phyloP scores from a whole-genome alignment of 2,113 vertebrate genomes.

The Corydoras maculifer region DNA sequence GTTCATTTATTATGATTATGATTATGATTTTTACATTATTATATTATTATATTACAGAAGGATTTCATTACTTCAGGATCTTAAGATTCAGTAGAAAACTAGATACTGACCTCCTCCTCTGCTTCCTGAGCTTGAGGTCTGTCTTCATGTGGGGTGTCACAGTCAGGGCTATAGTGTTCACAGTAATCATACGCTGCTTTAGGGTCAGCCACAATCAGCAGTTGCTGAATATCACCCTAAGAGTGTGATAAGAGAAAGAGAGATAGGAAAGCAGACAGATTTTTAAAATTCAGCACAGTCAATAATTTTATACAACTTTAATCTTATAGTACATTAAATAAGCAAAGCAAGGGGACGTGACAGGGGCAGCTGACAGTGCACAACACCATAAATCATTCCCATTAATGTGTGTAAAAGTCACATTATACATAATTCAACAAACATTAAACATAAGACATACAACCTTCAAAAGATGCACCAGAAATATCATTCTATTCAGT shows the following conservation, averaged over 20 bases:
- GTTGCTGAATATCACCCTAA: conserved; percentile 95
- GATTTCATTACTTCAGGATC: not conserved
- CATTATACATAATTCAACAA: conserved; percentile 8
- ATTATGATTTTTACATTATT: too few species aligned
- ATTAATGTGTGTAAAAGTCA: not conserved
- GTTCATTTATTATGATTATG: too few species aligned
- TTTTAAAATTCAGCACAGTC: not conserved
- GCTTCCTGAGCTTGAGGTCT: conserved; percentile 87
- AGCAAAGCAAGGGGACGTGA: conserved; percentile 10
- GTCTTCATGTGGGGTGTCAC: conserved; percentile 75
- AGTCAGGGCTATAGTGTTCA: conserved; percentile 94
- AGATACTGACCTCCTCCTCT: conserved; percentile 71
- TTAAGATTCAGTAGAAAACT: conserved; percentile 1
- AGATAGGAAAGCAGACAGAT: conserved; percentile 21
- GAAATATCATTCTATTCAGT: conserved; percentile 3
- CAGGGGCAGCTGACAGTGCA: conserved; percentile 5
- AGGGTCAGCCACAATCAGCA: conserved; percentile 83
- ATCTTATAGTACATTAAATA: not conserved
- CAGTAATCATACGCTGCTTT: conserved; percentile 94
- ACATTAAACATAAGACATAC: not conserved
- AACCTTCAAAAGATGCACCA: not conserved
- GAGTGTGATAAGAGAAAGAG: not conserved
- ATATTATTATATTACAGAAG: too few species aligned
- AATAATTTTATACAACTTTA: not conserved
- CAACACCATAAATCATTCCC: conserved; percentile 8